Evolutionary conservation across 30 jellyfish, hydroid and myxozoan species (phyloP), one percentile per base, ranked within the genome.

Genomic region (Catostylus mosaicus): DNA sequence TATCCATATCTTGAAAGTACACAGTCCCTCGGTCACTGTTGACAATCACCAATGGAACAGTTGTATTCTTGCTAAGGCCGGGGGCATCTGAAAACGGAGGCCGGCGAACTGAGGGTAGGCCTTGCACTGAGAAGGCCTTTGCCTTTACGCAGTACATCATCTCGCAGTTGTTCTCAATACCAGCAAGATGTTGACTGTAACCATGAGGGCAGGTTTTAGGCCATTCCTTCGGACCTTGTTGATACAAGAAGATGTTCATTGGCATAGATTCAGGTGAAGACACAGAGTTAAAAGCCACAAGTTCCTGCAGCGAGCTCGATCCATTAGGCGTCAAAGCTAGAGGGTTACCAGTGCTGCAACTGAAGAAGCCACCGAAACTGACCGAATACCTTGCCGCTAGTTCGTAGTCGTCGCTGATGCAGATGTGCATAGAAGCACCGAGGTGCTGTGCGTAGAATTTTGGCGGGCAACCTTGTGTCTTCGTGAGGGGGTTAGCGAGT

Each of bases 401-500:
- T 57, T 88, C 96, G 33, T 88, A 88, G 37, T 88, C 89, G 32
- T 88, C 96, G 57, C 96, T 88, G 12, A 88, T 80, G 72, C 96
- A 88, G 62, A 88, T 90, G 38, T 79, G 77, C 91, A 78, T 78
- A 40, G 88, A 38, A 35, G 89, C 82, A n/a, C 96, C 92, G 54
- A 88, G 73, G n/a, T 22, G 67, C 20, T 65, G 92, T 4, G 92
- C 47, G 85, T 73, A 88, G 83, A 77, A 88, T 73, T 88, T 88
- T 37, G 91, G 88, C 16, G 96, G 96, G 79, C 96, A 88, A 62
- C 85, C 72, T 24, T 78, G 85, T 3, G 92, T 32, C 23, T 63
- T 79, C 16, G 96, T 88, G 74, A 88, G 38, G 9, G 96, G 96
- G 38, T 88, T 88, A 0, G 83, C 91, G 30, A 78, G 64, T 34